These are phyloP conservation scores for Standfussiana lucernea DNA, from an alignment of 2,888 invertebrate species.

Conservation along the genomic window DNA sequence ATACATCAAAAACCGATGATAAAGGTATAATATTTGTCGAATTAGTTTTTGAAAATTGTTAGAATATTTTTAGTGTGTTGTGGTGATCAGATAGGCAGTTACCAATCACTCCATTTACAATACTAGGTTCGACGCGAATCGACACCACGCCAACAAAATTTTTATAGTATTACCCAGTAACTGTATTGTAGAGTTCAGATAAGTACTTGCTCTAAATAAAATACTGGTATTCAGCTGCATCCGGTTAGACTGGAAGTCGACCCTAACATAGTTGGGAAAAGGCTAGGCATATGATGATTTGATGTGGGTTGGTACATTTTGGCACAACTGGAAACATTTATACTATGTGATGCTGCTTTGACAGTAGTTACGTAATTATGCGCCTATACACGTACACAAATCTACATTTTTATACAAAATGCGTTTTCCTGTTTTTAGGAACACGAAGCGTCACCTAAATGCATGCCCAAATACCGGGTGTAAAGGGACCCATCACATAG, in stretches of 20 bases:
- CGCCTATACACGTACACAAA: constrained; percentile 42
- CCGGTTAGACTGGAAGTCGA: not conserved
- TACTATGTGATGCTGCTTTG: not conserved
- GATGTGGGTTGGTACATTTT: constrained; percentile 9
- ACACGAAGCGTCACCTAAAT: not conserved
- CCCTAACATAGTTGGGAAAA: not conserved
- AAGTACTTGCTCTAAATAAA: not conserved
- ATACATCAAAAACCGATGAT: too few relatives aligned
- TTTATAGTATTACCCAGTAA: not conserved
- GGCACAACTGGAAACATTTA: not conserved
- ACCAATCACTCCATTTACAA: too few relatives aligned
- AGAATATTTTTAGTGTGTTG: too few relatives aligned
- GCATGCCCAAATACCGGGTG: too few relatives aligned
- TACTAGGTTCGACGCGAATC: too few relatives aligned
- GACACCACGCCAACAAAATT: too few relatives aligned
- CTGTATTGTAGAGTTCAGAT: not conserved
- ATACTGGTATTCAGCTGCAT: not conserved
- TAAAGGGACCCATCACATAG: too few relatives aligned
- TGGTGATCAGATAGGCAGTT: too few relatives aligned
- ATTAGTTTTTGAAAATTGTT: too few relatives aligned
- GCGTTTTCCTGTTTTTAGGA: not conserved
- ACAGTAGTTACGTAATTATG: not conserved
- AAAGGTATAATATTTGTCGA: too few relatives aligned
- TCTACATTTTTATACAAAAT: constrained; percentile 37
- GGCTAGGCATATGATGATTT: not conserved